Evolutionary conservation across 1,140 invertebrate species (phyloP).

Genomic region (Aphidius ervi): DNA sequence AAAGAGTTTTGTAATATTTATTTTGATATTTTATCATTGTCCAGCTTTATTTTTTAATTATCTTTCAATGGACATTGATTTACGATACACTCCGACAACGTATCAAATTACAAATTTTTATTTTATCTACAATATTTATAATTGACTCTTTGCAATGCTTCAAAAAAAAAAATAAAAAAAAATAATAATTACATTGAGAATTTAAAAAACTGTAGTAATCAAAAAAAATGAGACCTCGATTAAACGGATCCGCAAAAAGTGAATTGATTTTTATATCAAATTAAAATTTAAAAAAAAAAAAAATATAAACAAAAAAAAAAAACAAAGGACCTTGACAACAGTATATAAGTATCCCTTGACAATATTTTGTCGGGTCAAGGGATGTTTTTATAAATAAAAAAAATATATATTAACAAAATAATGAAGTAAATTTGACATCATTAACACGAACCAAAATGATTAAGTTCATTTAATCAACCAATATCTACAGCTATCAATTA

Average conservation of each 20-base stretch:
- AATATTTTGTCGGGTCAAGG: constrained; percentile 50
- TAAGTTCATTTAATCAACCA: constrained; percentile 29
- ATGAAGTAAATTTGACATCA: background rate
- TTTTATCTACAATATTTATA: background rate
- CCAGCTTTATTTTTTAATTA: background rate
- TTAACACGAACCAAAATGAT: constrained; percentile 27
- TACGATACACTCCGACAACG: constrained; percentile 11
- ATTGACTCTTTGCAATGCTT: background rate
- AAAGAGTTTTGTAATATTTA: background rate
- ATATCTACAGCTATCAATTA: constrained; percentile 18
- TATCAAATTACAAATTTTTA: constrained; percentile 7
- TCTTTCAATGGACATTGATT: background rate
- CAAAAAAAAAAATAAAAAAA: constrained; percentile 13
- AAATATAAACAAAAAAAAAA: constrained; percentile 23
- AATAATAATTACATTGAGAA: constrained; percentile 10
- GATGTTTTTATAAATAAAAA: constrained; percentile 48
- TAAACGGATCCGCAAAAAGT: constrained; percentile 40
- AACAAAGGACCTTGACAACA: constrained; percentile 35
- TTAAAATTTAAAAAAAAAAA: constrained; percentile 8
- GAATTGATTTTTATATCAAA: constrained; percentile 38
- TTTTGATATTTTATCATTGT: background rate
- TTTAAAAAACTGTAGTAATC: constrained; percentile 42
- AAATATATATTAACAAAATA: constrained; percentile 17
- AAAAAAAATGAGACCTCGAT: constrained; percentile 28
- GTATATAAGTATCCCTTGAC: constrained; percentile 47